phyloP scores from a whole-genome alignment of 2,797 vertebrate species.

The Oreonectes daqikongensis region DNA sequence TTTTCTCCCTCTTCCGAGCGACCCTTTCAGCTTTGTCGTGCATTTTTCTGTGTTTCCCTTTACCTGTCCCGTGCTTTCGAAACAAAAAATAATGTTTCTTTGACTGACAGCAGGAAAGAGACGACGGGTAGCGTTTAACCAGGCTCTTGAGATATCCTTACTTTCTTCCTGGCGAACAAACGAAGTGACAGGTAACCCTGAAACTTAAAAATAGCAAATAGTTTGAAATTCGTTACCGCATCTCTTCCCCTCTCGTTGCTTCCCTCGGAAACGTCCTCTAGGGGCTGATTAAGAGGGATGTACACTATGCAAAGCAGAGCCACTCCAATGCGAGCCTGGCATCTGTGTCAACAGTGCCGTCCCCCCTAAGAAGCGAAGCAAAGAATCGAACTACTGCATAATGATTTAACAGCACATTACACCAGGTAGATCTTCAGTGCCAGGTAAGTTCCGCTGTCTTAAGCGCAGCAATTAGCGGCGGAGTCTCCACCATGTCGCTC shows the following conservation, averaged over 20 bases:
- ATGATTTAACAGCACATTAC: conserved; percentile 76
- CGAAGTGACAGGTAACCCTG: conserved; percentile 19
- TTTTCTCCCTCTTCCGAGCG: conserved; percentile 10
- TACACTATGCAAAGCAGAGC: conserved; percentile 42
- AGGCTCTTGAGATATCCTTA: conserved; percentile 24
- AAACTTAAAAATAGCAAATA: conserved; percentile 30
- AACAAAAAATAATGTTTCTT: conserved; percentile 16
- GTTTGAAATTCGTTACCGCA: conserved; percentile 21
- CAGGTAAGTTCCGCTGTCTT: conserved; percentile 68
- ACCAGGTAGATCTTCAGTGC: conserved; percentile 67
- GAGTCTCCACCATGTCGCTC: conserved; percentile 73
- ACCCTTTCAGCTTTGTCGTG: background rate
- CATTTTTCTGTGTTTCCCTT: background rate
- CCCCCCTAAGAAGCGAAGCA: conserved; percentile 1
- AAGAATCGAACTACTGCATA: conserved; percentile 42
- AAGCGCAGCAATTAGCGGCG: conserved; percentile 77
- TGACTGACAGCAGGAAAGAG: conserved; percentile 9
- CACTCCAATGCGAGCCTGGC: conserved; percentile 4
- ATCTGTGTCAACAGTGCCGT: conserved; percentile 28
- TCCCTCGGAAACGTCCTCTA: conserved; percentile 20
- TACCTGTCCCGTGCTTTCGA: background rate
- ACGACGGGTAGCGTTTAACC: conserved; percentile 25
- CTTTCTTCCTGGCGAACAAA: background rate
- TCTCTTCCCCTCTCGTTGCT: background rate
- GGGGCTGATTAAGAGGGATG: conserved; percentile 53